Evolutionary conservation across 1,140 invertebrate species (phyloP).

Genomic region (Pollicipes pollicipes): DNA sequence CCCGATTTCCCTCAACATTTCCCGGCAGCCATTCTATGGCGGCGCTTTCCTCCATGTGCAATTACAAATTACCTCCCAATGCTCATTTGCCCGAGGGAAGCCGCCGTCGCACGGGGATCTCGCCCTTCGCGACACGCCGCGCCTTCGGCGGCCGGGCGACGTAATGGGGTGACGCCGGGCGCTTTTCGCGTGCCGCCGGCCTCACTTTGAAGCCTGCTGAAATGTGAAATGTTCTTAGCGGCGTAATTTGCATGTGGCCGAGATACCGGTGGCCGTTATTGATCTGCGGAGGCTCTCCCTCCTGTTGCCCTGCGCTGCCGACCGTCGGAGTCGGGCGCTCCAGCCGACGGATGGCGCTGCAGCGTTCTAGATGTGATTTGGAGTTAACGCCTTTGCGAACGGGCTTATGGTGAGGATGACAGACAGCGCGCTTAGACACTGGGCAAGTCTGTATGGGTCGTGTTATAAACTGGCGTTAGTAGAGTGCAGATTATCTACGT

Average conservation of each 20-base stretch:
- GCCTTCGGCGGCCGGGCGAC: too few species aligned
- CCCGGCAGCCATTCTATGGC: not conserved
- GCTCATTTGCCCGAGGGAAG: not conserved
- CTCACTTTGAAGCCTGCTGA: not conserved
- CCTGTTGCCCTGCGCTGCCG: too few species aligned
- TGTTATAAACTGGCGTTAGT: too few species aligned
- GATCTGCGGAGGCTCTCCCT: too few species aligned
- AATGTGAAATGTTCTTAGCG: slow-evolving; percentile 2
- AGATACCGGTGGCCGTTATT: not conserved
- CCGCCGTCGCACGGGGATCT: not conserved
- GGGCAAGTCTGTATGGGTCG: too few species aligned
- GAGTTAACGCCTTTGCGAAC: too few species aligned
- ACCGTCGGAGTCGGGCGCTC: too few species aligned
- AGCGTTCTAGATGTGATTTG: too few species aligned
- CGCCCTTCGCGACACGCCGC: not conserved
- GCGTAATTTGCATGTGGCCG: slow-evolving; percentile 1
- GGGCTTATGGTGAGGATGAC: too few species aligned
- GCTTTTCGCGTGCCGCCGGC: not conserved
- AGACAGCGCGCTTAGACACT: too few species aligned
- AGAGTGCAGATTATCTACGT: too few species aligned
- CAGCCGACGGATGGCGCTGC: too few species aligned
- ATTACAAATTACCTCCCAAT: slow-evolving; percentile 1
- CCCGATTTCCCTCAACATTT: not conserved
- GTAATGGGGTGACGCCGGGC: not conserved
- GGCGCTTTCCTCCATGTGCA: not conserved